Percentiles rank a stretch among this genome's conserved stretches.
These are phyloP conservation scores for Ibidorhyncha struthersii DNA, from an alignment of 2,113 vertebrate species.

Conservation along the genomic window DNA sequence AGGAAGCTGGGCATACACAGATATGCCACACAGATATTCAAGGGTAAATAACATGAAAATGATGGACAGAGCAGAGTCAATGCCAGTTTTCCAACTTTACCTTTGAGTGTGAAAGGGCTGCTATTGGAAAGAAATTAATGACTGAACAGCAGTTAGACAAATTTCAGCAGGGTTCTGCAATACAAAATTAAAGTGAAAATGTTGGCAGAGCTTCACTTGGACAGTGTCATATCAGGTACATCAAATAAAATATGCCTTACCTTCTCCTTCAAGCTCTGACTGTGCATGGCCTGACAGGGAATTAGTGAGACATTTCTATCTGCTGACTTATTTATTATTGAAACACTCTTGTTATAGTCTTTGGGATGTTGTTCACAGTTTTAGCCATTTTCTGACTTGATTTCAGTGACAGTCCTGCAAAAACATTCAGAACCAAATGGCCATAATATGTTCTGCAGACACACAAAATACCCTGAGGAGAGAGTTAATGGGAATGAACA, in stretches of 20 bases:
- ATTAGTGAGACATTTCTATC: background rate
- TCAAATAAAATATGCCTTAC: background rate
- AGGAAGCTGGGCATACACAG: background rate
- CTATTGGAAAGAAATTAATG: background rate
- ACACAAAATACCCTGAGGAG: conserved; percentile 65
- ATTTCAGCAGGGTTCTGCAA: background rate
- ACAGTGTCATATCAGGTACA: background rate
- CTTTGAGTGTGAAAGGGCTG: background rate
- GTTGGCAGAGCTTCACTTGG: conserved; percentile 5
- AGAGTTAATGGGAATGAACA: conserved; percentile 69
- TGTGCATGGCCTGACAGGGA: background rate
- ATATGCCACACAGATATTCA: background rate
- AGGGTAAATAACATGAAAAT: background rate
- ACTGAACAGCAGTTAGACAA: background rate
- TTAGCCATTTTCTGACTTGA: conserved; percentile 54
- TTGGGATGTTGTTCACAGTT: conserved; percentile 29
- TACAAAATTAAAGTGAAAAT: conserved; percentile 6
- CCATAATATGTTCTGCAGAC: conserved; percentile 71
- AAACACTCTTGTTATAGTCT: background rate
- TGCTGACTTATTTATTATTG: conserved; percentile 22
- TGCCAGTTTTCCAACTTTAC: background rate
- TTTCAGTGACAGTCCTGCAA: conserved; percentile 47
- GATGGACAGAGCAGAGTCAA: background rate
- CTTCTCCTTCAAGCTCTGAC: background rate
- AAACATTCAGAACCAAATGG: conserved; percentile 65